Conservation (phyloP, 37 sponge, comb jelly and placozoan genomes). For the Halichondria panicea region DNA sequence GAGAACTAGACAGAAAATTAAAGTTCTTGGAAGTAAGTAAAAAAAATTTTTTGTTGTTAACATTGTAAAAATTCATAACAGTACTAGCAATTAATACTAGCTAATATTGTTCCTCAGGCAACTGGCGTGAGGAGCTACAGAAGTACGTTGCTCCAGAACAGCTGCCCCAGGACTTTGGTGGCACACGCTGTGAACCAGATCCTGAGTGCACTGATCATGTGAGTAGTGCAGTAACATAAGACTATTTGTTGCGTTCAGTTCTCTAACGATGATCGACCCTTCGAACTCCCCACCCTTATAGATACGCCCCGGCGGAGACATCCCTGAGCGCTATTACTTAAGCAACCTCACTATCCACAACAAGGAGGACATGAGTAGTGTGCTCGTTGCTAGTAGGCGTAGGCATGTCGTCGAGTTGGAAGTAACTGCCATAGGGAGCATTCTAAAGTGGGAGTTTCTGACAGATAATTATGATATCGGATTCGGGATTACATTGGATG, state of each 20-base stretch:
- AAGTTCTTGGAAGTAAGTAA: slow-evolving; percentile 48
- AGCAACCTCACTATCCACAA: slow-evolving; percentile 43
- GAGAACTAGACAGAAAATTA: slow-evolving; percentile 55
- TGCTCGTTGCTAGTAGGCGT: slow-evolving; percentile 43
- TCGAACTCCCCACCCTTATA: not conserved
- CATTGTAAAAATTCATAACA: no score
- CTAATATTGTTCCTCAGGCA: slow-evolving; percentile 19
- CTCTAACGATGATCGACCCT: not conserved
- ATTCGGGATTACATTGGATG: no score
- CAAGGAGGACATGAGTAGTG: slow-evolving; percentile 55
- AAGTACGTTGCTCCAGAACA: slow-evolving; percentile 71
- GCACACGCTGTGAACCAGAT: slow-evolving; percentile 73
- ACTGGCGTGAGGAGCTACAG: slow-evolving; percentile 62
- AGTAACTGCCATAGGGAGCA: slow-evolving; percentile 4
- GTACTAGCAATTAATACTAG: not conserved
- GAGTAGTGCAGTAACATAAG: not conserved
- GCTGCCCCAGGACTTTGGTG: slow-evolving; percentile 64
- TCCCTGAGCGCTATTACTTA: slow-evolving; percentile 52
- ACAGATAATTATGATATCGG: slow-evolving; percentile 73
- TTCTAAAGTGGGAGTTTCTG: slow-evolving; percentile 72
- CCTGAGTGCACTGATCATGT: slow-evolving; percentile 56
- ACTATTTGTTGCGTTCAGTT: not conserved
- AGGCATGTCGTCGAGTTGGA: slow-evolving; percentile 25
- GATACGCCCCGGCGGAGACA: slow-evolving; percentile 46
- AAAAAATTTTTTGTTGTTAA: no score